phyloP scores from a whole-genome alignment of 2,888 invertebrate species.

The Temnothorax ravouxi region DNA sequence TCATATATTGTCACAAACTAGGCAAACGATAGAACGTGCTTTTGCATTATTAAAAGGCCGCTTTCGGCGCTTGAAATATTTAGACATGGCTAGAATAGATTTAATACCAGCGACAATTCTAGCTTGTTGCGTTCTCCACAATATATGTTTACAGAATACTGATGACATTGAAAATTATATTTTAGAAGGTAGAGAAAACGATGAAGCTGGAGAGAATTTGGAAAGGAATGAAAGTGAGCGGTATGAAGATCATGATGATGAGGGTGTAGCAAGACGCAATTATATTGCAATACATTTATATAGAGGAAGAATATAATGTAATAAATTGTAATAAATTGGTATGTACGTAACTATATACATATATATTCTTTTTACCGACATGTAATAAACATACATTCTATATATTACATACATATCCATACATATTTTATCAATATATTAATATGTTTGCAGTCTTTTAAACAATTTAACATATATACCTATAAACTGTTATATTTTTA shows the following conservation, averaged over 20 bases:
- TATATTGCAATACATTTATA: neutral
- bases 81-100: slow-evolving; percentile 2
- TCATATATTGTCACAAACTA: neutral
- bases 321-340: too few relatives aligned
- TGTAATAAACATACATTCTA: too few relatives aligned
- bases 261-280: neutral
- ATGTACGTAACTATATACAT: too few relatives aligned
- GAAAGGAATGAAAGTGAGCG: too few relatives aligned
- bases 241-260: neutral
- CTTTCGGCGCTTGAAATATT: slow-evolving; percentile 13
- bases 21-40: slow-evolving; percentile 10
- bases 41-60: slow-evolving; percentile 14
- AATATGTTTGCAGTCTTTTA: too few relatives aligned
- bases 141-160: neutral
- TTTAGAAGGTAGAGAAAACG: neutral
- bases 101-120: slow-evolving; percentile 6
- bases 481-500: too few relatives aligned
- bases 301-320: neutral
- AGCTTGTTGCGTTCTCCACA: neutral
- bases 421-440: too few relatives aligned
- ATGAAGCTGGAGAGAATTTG: neutral
- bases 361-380: too few relatives aligned
- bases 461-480: too few relatives aligned
- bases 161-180: slow-evolving; percentile 21
- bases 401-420: too few relatives aligned